Conservation (phyloP, 2,888 invertebrate species). For the Acanthosepion esculentum region DNA sequence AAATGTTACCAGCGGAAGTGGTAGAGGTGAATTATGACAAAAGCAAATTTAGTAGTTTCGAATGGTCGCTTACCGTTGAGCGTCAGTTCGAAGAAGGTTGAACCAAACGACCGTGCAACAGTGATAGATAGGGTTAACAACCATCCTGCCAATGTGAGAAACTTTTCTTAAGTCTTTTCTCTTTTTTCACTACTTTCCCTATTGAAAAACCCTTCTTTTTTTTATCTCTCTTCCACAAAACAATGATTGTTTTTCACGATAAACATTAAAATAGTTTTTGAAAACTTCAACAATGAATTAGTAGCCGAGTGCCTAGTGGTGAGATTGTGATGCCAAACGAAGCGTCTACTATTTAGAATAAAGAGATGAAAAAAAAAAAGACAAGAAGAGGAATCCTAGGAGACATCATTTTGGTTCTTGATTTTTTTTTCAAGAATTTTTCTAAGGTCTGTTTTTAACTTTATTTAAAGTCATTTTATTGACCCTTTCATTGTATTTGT, state of each 20-base stretch:
- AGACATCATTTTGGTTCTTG: neutral
- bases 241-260: neutral
- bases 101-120: neutral
- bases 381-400: neutral
- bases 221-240: neutral
- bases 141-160: neutral
- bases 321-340: neutral
- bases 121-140: neutral
- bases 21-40: too few relatives aligned
- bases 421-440: neutral
- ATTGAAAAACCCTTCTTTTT: neutral
- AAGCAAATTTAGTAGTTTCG: neutral
- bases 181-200: neutral
- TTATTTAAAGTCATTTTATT: neutral
- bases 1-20: neutral
- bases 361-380: neutral
- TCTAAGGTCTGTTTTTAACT: neutral
- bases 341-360: neutral
- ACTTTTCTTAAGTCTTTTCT: too few relatives aligned
- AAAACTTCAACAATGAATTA: neutral
- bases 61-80: neutral
- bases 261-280: neutral
- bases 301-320: neutral
- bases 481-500: neutral
- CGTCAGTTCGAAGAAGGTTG: neutral